Percentiles rank a stretch among this genome's conserved stretches.
These are phyloP conservation scores for Trichechus manatus DNA, from an alignment of 2,113 vertebrate species.

Conservation along the genomic window DNA sequence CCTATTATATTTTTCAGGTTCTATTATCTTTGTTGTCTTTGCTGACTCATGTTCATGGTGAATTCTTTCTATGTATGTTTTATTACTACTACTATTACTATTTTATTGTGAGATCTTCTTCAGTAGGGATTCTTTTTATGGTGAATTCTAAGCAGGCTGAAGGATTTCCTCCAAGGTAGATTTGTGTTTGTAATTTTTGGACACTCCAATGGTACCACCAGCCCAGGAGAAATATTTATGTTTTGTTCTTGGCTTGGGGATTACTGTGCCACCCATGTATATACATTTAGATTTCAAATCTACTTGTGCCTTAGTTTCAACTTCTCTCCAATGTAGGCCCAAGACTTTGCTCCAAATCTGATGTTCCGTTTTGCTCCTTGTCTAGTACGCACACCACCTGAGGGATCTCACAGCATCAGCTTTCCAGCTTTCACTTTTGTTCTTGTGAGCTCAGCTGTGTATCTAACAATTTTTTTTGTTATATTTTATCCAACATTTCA, in stretches of 20 bases:
- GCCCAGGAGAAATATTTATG: not conserved
- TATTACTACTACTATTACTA: not conserved
- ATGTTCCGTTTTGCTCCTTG: not conserved
- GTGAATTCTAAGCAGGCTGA: not conserved
- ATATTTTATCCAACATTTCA: not conserved
- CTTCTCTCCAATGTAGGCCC: not conserved
- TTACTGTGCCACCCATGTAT: not conserved
- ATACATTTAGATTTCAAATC: not conserved
- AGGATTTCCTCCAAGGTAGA: not conserved
- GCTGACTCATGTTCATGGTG: not conserved
- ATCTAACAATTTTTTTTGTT: not conserved
- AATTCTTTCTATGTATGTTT: not conserved
- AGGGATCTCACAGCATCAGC: no score
- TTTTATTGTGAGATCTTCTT: not conserved
- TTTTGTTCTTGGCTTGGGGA: not conserved
- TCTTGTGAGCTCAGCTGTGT: not conserved
- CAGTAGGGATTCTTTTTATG: not conserved
- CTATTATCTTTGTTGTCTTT: not conserved
- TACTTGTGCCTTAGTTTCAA: not conserved
- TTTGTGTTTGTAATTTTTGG: not conserved
- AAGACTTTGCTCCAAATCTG: not conserved
- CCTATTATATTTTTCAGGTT: not conserved
- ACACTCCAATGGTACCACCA: not conserved
- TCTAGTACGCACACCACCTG: not conserved
- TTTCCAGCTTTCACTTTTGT: not conserved